phyloP scores from a whole-genome alignment of 2,113 vertebrate genomes.

The Gracilinanus agilis region DNA sequence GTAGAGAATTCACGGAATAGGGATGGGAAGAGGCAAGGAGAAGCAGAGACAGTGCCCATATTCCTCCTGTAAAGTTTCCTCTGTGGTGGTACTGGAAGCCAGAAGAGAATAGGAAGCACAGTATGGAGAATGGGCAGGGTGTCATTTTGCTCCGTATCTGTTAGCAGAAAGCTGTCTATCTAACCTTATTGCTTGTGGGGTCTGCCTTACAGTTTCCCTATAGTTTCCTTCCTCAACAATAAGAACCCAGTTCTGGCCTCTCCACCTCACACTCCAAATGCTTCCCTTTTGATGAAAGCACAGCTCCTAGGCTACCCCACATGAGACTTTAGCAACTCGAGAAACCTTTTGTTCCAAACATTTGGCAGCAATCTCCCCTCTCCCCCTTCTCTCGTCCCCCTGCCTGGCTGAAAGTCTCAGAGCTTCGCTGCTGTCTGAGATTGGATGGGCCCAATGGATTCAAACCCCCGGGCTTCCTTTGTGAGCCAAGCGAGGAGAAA shows the following conservation, averaged over 20 bases:
- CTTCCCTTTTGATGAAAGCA: conserved; percentile 40
- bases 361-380: conserved; percentile 49
- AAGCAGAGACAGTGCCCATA: fast-evolving
- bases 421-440: conserved; percentile 55
- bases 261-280: conserved; percentile 34
- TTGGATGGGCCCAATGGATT: conserved; percentile 63
- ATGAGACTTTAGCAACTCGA: conserved; percentile 31
- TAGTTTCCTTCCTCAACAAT: conserved; percentile 36
- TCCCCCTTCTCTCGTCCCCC: conserved; percentile 40
- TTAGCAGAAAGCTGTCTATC: neutral
- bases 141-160: neutral
- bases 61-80: neutral
- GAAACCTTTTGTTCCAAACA: conserved; percentile 50
- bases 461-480: conserved; percentile 57
- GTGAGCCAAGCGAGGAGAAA: conserved; percentile 69
- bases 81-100: neutral
- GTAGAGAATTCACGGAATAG: conserved; percentile 1
- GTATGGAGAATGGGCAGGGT: neutral
- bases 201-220: neutral
- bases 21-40: neutral
- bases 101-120: neutral
- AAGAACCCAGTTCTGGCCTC: conserved; percentile 46
- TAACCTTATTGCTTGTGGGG: neutral
- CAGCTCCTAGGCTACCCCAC: conserved; percentile 65
- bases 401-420: conserved; percentile 23